phyloP scores from a whole-genome alignment of 2,113 vertebrate genomes.

The Pleuronectes platessa region DNA sequence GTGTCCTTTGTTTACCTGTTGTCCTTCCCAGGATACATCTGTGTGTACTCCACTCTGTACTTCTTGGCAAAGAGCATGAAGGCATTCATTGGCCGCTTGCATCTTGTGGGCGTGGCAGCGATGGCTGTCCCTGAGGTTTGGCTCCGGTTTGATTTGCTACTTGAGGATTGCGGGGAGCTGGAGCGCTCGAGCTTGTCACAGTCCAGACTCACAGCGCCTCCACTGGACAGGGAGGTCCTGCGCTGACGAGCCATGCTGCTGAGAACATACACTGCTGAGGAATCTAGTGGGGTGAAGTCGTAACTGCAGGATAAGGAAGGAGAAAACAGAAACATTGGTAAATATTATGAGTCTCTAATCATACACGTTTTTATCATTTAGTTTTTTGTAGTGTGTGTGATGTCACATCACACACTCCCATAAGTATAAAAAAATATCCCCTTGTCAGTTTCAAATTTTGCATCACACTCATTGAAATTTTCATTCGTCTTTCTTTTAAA shows the following conservation, averaged over 20 bases:
- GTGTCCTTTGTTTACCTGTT: slow-evolving; percentile 88
- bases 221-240: slow-evolving; percentile 91
- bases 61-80: slow-evolving; percentile 99
- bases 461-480: background rate
- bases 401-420: too few species aligned
- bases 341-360: background rate
- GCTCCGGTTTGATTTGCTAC: slow-evolving; percentile 88
- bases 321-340: slow-evolving; percentile 1
- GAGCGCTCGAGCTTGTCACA: slow-evolving; percentile 88
- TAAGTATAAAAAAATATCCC: too few species aligned
- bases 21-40: slow-evolving; percentile 99
- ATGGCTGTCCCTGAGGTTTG: slow-evolving; percentile 91
- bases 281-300: slow-evolving; percentile 98
- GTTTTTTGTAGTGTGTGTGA: background rate
- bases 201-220: slow-evolving; percentile 88
- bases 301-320: slow-evolving; percentile 82
- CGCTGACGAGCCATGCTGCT: slow-evolving; percentile 99
- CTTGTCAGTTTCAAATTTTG: too few species aligned
- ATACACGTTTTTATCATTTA: background rate
- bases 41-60: slow-evolving; percentile 98
- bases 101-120: slow-evolving; percentile 93
- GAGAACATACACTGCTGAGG: slow-evolving; percentile 97
- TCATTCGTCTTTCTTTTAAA: too few species aligned
- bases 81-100: slow-evolving; percentile 99
- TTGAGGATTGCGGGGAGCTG: slow-evolving; percentile 85